Conservation (phyloP, 2,888 invertebrate genomes). For the Coenonympha arcania region DNA sequence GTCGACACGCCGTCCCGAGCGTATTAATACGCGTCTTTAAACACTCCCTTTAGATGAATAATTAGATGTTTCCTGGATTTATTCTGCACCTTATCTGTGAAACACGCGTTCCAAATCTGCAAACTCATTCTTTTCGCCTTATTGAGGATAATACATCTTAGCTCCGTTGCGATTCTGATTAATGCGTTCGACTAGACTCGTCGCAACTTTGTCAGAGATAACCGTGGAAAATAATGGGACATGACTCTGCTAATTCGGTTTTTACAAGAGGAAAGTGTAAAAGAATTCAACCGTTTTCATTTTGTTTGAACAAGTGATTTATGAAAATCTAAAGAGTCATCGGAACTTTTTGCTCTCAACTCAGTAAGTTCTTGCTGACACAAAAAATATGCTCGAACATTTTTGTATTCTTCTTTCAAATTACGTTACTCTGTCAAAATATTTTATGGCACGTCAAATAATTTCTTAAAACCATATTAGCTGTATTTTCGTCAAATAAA, state of each 20-base stretch:
- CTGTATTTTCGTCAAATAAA: slow-evolving; percentile 4
- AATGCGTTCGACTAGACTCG: slow-evolving; percentile 62
- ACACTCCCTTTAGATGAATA: slow-evolving; percentile 73
- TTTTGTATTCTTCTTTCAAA: slow-evolving; percentile 58
- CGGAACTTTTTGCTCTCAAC: slow-evolving; percentile 10
- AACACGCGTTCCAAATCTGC: slow-evolving; percentile 71
- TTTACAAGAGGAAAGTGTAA: slow-evolving; percentile 30
- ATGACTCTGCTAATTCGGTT: slow-evolving; percentile 68
- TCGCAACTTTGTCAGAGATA: slow-evolving; percentile 69
- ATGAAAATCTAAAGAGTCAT: slow-evolving; percentile 3
- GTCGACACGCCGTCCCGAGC: slow-evolving; percentile 41
- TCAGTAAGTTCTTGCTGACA: neutral
- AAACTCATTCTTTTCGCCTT: slow-evolving; percentile 71
- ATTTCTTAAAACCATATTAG: slow-evolving; percentile 5
- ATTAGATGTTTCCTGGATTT: slow-evolving; percentile 70
- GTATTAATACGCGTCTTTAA: slow-evolving; percentile 67
- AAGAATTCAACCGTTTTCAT: slow-evolving; percentile 15
- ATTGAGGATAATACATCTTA: slow-evolving; percentile 72
- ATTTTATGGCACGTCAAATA: slow-evolving; percentile 33
- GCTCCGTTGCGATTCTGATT: slow-evolving; percentile 68
- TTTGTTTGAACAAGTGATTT: slow-evolving; percentile 17
- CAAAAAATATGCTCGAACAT: slow-evolving; percentile 14
- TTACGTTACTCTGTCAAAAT: slow-evolving; percentile 41
- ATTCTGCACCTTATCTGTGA: slow-evolving; percentile 61
- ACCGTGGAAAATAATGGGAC: slow-evolving; percentile 69